Evolutionary conservation across 2,888 invertebrate genomes (phyloP), one percentile per base, ranked within the genome.

Genomic region (Gastracanthus pulcherrimus): DNA sequence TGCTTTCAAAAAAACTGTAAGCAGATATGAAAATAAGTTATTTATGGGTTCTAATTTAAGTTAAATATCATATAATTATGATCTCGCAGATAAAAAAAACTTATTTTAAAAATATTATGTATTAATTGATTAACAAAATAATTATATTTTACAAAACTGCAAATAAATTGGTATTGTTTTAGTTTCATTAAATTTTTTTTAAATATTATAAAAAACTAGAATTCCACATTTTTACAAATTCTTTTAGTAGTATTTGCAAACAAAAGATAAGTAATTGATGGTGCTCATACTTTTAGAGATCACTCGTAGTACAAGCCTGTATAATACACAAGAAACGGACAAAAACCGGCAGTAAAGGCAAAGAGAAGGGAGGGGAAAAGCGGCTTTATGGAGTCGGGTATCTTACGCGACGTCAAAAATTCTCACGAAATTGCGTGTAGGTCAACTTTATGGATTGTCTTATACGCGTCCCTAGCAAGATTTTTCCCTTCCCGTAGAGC

Each of bases 361-460:
- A 55, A 62, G 41, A 26, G 16, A 9, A 13, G 51, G 13, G 48
- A 16, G 19, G 67, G 16, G 34, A 67, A 58, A 67, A 76, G 58
- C 45, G 34, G 69, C 58, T 76, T 69, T 69, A 60, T 29, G 41
- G 55, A 41, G 31, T 58, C 41, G 60, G 58, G 34, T 48, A 66
- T 23, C 66, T 76, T 38, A 45, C 5, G n/a, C 19, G 38, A n/a
- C 45, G 72, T 60, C 74, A 58, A 80, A 74, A 74, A 72, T 78
- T 71, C 77, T 78, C 62, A 45, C 45, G 71, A 78, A 64, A 70
- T 80, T 75, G 80, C 75, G 80, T 71, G 71, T 75, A 67, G 80
- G 60, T 67, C 80, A 75, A 75, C 58, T 74, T 80, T 80, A 67
- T 74, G 74, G 67, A 75, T 76, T 67, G 74, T 74, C 74, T 62